A percentile compares a stretch with the other conserved stretches of the same genome.
Conservation (phyloP, 2,888 invertebrate species). For the Tinea semifulvella region DNA sequence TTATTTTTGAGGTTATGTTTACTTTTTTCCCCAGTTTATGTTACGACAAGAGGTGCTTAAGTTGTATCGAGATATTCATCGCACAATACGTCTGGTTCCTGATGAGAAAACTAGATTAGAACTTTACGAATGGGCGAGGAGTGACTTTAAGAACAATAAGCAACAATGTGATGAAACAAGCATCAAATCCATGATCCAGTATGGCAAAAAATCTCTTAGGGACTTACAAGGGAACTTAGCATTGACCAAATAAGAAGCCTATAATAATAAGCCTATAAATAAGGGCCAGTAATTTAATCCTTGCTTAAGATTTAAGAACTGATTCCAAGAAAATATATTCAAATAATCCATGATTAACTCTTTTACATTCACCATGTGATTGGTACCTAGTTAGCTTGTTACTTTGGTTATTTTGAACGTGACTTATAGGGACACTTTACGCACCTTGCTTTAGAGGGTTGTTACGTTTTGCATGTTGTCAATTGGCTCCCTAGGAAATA, state of each 20-base stretch:
- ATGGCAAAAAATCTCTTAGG: constrained; percentile 74
- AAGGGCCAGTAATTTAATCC: no score
- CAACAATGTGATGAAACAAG: constrained; percentile 76
- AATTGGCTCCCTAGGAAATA: no score
- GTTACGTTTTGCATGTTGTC: no score
- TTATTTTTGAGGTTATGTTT: constrained; percentile 1
- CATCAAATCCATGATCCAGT: constrained; percentile 75
- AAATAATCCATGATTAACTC: no score
- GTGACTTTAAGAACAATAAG: constrained; percentile 77
- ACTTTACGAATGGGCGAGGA: constrained; percentile 75
- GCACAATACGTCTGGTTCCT: constrained; percentile 71
- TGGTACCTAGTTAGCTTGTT: no score
- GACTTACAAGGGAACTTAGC: constrained; percentile 73
- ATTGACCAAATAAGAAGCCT: constrained; percentile 69
- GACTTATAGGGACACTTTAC: no score
- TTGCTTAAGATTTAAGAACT: no score
- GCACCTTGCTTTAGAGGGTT: no score
- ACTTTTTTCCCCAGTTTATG: constrained; percentile 70
- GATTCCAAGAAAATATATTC: no score
- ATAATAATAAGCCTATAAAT: no score
- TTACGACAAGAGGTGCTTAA: constrained; percentile 80
- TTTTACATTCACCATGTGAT: no score
- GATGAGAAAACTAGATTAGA: constrained; percentile 71
- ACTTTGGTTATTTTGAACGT: no score
- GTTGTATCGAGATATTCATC: constrained; percentile 77